Base-by-base conservation (phyloP, 2,113 vertebrate genomes). In the Petrocephalus zakoni region DNA sequence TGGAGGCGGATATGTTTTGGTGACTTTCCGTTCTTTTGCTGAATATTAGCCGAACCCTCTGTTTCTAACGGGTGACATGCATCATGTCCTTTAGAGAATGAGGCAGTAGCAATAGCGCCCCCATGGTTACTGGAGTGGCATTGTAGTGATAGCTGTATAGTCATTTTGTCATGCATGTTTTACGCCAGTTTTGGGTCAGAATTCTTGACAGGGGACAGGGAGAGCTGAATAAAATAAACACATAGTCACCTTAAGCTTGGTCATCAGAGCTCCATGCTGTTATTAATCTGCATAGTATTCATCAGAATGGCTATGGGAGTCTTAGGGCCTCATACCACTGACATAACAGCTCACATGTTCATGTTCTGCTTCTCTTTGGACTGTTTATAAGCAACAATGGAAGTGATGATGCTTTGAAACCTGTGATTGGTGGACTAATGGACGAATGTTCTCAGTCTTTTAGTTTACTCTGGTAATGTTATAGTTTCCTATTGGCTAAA, bases 81-180 rank as follows among this genome's bases (percentile, higher is more conserved):
- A 6, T 68, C 78, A 25, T 13, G 9, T 83, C 9, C 81, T 49
- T 83, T 83, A 83, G 81, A 22, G 46, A 83, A 34, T 51, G 47
- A 37, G 21, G 29, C 21, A 22, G 46, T 46, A 34, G 88, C 55
- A 58, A 15, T 8, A 47, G 42, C 0, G 19, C n/a, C 22, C 34
- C 34, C 75, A 49, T 53, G 22, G 37, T 22, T 11, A n/a, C 1
- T 2, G 47, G 42, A 47, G 53, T 25, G 51, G 15, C 8, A 5
- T 34, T 15, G 29, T 88, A 22, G 47, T 55, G 21, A 34, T 82
- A 72, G 72, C 25, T 56, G 13, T 56, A 29, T 56, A 61, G 72
- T 82, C 52, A 55, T 53, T 83, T 49, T 83, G 52, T 52, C 68
- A 47, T 88, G 87, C 64, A 51, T 75, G 68, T 83, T 46, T 83